Base-by-base conservation (phyloP, 2,888 invertebrate species). In the Teleogryllus oceanicus region DNA sequence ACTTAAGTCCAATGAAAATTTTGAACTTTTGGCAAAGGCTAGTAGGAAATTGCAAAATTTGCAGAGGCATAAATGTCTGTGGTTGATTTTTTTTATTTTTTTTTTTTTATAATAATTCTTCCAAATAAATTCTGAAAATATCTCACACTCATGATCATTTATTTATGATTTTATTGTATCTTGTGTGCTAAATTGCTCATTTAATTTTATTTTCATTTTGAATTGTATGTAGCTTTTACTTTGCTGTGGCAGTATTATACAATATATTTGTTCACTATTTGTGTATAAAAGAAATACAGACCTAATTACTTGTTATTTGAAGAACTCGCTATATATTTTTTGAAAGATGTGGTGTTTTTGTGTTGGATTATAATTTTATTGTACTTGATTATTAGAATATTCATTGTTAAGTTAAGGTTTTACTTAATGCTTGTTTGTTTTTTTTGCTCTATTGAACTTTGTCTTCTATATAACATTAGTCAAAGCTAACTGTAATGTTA, bases 291-390 rank as follows among this genome's bases (percentile, higher is more conserved):
- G 62, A 18, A 62, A 62, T 62, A n/a, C 62, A 62, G 4, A 13
- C 62, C 12, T 62, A 62, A 62, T 62, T 37, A 62, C 13, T 62
- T 62, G 62, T 62, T 62, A 62, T 62, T n/a, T 62, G 62, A 62
- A 62, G n/a, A 62, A 62, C 62, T 62, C 62, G 62, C 62, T 62
- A 62, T 62, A 62, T 62, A 62, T 62, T 62, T 62, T 62, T 62
- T 62, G 62, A 62, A n/a, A 62, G 13, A 62, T n/a, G n/a, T 62
- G 13, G n/a, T 62, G 62, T 62, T 62, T 62, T n/a, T n/a, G 13
- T 13, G 62, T 62, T 62, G 13, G 13, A 62, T 18, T 62, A n/a
- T 62, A 62, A n/a, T 62, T 62, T 62, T 13, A 62, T 37, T 62
- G 62, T 62, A 62, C n/a, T 62, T 62, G 16, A n/a, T 62, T 62